Evolutionary conservation across 2,113 vertebrate species (phyloP).

Genomic region (Anhinga rufa): DNA sequence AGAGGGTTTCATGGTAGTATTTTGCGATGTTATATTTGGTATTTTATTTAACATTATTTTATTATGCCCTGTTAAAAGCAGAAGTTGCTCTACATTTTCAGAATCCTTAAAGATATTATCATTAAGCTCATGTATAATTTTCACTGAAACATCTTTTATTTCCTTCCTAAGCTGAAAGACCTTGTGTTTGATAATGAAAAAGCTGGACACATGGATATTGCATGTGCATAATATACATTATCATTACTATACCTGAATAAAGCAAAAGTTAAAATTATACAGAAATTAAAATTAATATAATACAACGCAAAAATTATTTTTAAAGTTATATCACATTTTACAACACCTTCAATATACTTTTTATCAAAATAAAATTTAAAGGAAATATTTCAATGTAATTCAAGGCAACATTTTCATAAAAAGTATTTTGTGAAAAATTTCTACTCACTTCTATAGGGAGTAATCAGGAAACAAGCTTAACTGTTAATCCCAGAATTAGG

Average conservation of each 20-base stretch:
- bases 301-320: background rate
- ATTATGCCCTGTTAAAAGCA: background rate
- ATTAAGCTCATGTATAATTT: background rate
- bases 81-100: background rate
- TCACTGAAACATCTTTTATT: background rate
- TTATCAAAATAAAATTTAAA: background rate
- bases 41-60: background rate
- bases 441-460: background rate
- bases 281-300: background rate
- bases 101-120: background rate
- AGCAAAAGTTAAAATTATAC: background rate
- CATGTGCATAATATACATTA: background rate
- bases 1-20: background rate
- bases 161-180: background rate
- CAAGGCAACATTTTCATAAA: background rate
- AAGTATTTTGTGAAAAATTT: background rate
- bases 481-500: background rate
- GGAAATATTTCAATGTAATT: background rate
- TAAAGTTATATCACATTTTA: background rate
- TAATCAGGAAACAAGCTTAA: background rate
- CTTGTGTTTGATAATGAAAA: background rate
- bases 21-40: background rate
- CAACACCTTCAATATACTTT: background rate
- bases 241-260: background rate
- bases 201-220: background rate